Conservation (phyloP, 1,140 invertebrate genomes). For the Arctopsyche grandis region DNA sequence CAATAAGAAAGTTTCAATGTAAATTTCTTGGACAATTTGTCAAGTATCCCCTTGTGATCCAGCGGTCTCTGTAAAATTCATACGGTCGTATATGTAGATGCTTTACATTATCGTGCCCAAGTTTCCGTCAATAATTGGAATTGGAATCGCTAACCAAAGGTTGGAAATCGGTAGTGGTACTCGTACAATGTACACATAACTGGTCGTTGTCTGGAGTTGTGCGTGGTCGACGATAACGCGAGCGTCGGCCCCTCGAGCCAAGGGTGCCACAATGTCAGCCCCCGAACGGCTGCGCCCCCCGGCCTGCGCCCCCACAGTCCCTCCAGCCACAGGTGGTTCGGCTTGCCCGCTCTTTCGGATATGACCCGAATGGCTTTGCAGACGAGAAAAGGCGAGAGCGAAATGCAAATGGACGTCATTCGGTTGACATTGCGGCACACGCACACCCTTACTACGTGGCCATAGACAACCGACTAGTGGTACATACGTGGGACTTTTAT, state of each 20-base stretch:
- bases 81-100: too few relatives aligned
- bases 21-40: too few relatives aligned
- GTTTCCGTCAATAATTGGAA: neutral
- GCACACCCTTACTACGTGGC: too few relatives aligned
- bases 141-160: neutral
- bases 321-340: neutral
- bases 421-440: constrained; percentile 12
- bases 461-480: too few relatives aligned
- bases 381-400: neutral
- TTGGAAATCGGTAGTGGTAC: neutral
- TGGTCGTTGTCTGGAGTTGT: neutral
- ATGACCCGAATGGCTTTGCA: neutral
- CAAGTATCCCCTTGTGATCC: too few relatives aligned
- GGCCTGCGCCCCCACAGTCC: neutral
- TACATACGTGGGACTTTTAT: too few relatives aligned
- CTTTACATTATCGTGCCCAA: too few relatives aligned
- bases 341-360: neutral
- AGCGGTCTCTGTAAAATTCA: too few relatives aligned
- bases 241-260: neutral
- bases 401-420: constrained; percentile 20
- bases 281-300: neutral
- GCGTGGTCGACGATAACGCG: neutral
- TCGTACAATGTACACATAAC: neutral
- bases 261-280: constrained; percentile 22
- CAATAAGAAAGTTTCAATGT: too few relatives aligned